Percentiles rank a stretch among this genome's conserved stretches.
These are phyloP conservation scores for Drosophila funebris DNA, from an alignment of 1,140 invertebrate species.

Conservation along the genomic window DNA sequence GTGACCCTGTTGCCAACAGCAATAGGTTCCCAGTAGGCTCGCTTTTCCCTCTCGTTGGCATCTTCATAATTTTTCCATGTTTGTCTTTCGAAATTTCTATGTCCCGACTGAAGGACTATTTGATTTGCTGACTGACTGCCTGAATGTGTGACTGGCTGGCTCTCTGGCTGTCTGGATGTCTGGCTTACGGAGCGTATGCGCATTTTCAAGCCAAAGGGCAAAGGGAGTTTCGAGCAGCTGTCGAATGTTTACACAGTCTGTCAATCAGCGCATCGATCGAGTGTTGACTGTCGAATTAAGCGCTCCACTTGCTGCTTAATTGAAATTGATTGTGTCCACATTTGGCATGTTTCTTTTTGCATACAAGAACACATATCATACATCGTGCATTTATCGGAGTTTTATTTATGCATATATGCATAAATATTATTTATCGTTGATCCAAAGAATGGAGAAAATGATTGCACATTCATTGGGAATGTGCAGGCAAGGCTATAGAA, in stretches of 20 bases:
- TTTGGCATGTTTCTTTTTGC: slow-evolving; percentile 6
- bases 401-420: neutral
- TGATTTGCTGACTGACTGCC: neutral
- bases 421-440: too few relatives aligned
- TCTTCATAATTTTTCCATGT: slow-evolving; percentile 57
- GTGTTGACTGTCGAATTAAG: slow-evolving; percentile 29
- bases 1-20: slow-evolving; percentile 20
- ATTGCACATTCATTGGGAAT: too few relatives aligned
- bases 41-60: slow-evolving; percentile 8
- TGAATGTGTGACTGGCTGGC: neutral
- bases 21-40: slow-evolving; percentile 26
- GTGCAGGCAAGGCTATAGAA: too few relatives aligned
- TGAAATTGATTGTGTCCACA: slow-evolving; percentile 43
- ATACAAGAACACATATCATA: neutral
- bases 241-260: slow-evolving; percentile 33
- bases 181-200: slow-evolving; percentile 40
- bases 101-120: neutral
- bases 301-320: slow-evolving; percentile 34
- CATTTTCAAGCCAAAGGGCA: slow-evolving; percentile 27
- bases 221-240: slow-evolving; percentile 21
- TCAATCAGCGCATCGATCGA: slow-evolving; percentile 38
- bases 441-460: neutral
- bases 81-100: slow-evolving; percentile 29
- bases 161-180: too few relatives aligned
- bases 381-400: too few relatives aligned